Evolutionary conservation across 2,113 vertebrate genomes (phyloP), one percentile per base, ranked within the genome.

Genomic region (Muntiacus muntjak): DNA sequence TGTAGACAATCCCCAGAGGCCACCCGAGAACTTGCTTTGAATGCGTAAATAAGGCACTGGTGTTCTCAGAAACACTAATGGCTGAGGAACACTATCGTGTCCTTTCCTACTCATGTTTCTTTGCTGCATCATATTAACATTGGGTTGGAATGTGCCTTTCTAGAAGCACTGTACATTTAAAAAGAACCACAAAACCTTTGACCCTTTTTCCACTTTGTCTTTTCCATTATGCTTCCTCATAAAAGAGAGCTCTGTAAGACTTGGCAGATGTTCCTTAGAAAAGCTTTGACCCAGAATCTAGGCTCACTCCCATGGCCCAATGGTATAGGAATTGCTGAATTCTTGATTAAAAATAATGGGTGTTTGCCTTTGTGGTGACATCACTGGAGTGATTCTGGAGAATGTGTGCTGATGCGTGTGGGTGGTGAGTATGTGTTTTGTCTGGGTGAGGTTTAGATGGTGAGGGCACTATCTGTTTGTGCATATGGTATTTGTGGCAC

Each of bases 61-160:
- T 13, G 16, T 84, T 64, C 43, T 28, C 45, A 82, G 58, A 81
- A 74, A 79, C 57, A 36, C 26, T n/a, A 64, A 17, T 60, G 47
- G 64, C 58, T 4, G 5, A 26, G n/a, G 50, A 62, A 57, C 55
- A 2, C 30, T 40, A 8, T 43, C 52, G 2, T 7, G 30, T 30
- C 71, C 47, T 89, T 81, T 87, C 86, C n/a, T 21, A 50, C 25
- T 78, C 4, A 1, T 5, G 50, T 85, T 67, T 16, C 74, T 54
- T 87, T 67, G 64, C 21, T 50, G 17, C 7, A 92, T 84, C 96
- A 58, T 88, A 15, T 25, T 98, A 97, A 64, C 88, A 91, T 93
- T 94, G 92, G 88, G 33, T 93, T 78, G 96, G 89, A 96, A 94
- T 95, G 94, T 91, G 96, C 87, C 79, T 83, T 87, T 95, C 30